Evolutionary conservation across 2,797 vertebrate species (phyloP).

Genomic region (Platalea minor): DNA sequence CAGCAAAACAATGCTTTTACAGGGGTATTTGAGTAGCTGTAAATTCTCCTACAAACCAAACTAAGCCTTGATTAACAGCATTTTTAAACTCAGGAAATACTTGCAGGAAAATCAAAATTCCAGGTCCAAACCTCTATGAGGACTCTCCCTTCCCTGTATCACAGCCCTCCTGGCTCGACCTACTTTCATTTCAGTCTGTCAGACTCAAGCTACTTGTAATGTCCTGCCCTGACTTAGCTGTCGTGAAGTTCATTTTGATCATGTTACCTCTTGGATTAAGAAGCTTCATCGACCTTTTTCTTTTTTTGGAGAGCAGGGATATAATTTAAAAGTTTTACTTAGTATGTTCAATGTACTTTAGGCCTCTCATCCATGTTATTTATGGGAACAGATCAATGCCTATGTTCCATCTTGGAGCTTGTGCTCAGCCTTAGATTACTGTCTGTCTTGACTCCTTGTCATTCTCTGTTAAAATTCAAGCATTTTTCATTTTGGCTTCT

Average conservation of each 20-base stretch:
- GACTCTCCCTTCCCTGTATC: background rate
- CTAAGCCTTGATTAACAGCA: background rate
- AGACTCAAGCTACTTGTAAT: background rate
- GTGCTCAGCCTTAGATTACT: constrained; percentile 14
- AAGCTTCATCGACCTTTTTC: background rate
- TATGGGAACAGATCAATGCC: constrained; percentile 45
- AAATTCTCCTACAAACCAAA: background rate
- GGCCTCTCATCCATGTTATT: constrained; percentile 9
- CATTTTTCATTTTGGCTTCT: background rate
- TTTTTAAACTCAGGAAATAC: background rate
- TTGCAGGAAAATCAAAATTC: background rate
- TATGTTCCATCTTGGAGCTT: background rate
- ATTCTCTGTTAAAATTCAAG: background rate
- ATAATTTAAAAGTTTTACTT: constrained; percentile 29
- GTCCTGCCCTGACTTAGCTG: background rate
- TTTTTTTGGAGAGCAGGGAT: background rate
- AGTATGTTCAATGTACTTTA: background rate
- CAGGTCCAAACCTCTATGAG: background rate
- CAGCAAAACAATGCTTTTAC: background rate
- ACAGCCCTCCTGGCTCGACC: background rate
- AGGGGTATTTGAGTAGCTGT: background rate
- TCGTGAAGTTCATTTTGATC: constrained; percentile 35
- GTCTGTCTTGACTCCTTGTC: background rate
- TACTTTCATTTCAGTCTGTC: background rate
- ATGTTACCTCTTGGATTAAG: constrained; percentile 48